Evolutionary conservation across 1,140 invertebrate species (phyloP), one percentile per base, ranked within the genome.

Genomic region (Myzus persicae): DNA sequence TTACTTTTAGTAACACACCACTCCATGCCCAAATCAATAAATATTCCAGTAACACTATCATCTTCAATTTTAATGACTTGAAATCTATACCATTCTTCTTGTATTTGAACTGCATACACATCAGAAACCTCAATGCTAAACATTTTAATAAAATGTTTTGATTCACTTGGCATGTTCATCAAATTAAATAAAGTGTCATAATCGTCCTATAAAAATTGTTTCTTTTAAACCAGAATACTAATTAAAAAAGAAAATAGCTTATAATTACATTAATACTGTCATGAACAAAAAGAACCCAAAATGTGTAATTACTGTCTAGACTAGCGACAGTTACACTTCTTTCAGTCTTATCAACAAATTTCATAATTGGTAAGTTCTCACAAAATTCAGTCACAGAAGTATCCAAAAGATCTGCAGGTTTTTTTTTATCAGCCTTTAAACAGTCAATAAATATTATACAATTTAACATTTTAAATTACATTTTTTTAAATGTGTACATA

Each of bases 11-110:
- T 5, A 85, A 51, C 14, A 54, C 38, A 46, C n/a, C 26, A 93
- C n/a, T 93, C 91, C 5, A 93, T 48, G 22, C 91, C 91, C 76
- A 93, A 85, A 85, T 93, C 91, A 93, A 93, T 93, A 48, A 93
- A 93, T 54, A 85, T 54, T 6, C 91, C 91, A 84, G 24, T 51
- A 42, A 85, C 42, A 54, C 36, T 84, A 42, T 93, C 46, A 48
- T 91, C 48, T 84, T 93, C 91, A 51, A 85, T 54, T 54, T 54
- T 85, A 14, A n/a, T 85, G 14, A 85, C 91, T 93, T 93, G 81
- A 93, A 84, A 93, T 8, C 91, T 93, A 84, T 93, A 51, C 91
- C 91, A 93, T n/a, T n/a, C 36, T 8, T 42, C n/a, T 40, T 93
- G 46, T 24, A 84, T 38, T 93, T 93, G 31, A 51, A 93, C 91